These are phyloP conservation scores for Euphydryas editha DNA, from an alignment of 2,888 invertebrate species.

Conservation along the genomic window DNA sequence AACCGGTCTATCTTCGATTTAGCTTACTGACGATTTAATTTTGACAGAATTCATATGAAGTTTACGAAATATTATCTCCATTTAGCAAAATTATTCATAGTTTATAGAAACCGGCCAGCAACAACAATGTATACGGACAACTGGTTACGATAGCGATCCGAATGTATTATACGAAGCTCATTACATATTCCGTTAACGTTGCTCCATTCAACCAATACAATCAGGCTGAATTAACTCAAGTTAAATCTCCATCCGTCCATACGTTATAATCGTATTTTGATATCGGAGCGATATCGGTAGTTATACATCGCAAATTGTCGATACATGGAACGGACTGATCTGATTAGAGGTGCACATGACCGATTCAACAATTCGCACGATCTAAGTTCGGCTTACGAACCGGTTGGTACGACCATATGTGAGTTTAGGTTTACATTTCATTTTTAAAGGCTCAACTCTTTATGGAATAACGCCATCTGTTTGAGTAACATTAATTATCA, in stretches of 20 bases:
- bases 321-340: background rate
- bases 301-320: background rate
- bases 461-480: background rate
- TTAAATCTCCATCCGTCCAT: slow-evolving; percentile 27
- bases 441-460: background rate
- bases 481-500: no score
- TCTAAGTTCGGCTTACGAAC: background rate
- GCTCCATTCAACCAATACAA: slow-evolving; percentile 40
- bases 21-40: no score
- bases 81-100: background rate
- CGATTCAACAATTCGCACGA: slow-evolving; percentile 8
- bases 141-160: slow-evolving; percentile 36
- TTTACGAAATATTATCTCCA: no score
- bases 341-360: slow-evolving; percentile 8
- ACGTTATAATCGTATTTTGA: slow-evolving; percentile 2
- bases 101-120: slow-evolving; percentile 32
- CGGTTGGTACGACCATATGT: background rate
- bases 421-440: background rate
- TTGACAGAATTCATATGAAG: no score
- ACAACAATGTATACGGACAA: slow-evolving; percentile 34
- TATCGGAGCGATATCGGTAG: background rate
- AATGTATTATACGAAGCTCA: slow-evolving; percentile 40
- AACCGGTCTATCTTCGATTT: no score
- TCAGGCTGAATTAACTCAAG: slow-evolving; percentile 43
- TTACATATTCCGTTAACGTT: slow-evolving; percentile 45